A percentile compares a stretch with the other conserved stretches of the same genome.
Conservation (phyloP, 2,797 vertebrate genomes). For the Catharus ustulatus region DNA sequence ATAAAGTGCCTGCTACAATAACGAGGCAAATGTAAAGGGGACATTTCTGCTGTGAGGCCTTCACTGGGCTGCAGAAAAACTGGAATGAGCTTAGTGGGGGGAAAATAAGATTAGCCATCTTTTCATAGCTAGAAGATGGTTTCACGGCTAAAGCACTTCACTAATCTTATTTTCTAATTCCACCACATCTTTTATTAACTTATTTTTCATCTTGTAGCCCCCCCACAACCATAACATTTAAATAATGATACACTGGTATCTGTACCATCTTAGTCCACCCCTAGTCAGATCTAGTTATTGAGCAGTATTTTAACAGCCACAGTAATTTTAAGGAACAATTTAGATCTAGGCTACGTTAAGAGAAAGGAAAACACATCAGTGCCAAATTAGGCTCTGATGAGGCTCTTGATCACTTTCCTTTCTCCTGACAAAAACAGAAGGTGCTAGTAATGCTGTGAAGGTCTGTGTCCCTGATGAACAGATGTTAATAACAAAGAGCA, state of each 20-base stretch:
- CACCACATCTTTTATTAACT: conserved; percentile 45
- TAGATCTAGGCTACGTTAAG: conserved; percentile 1
- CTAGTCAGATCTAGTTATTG: conserved; percentile 48
- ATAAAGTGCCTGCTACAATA: conserved; percentile 17
- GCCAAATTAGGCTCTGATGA: conserved; percentile 84
- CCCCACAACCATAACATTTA: conserved; percentile 29
- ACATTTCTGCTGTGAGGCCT: conserved; percentile 3
- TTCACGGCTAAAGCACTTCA: conserved; percentile 43
- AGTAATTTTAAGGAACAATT: conserved; percentile 61
- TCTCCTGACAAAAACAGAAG: conserved; percentile 90
- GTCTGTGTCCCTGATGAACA: conserved; percentile 86
- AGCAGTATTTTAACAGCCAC: conserved; percentile 47
- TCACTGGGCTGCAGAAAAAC: neutral
- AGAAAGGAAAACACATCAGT: conserved; percentile 84
- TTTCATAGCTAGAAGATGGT: conserved; percentile 46
- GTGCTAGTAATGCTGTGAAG: conserved; percentile 89
- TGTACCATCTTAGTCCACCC: neutral
- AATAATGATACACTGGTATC: conserved; percentile 37
- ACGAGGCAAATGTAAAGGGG: neutral
- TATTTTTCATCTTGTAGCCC: conserved; percentile 65
- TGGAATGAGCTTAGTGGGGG: conserved; percentile 14
- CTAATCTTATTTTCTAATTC: conserved; percentile 70
- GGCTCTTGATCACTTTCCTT: conserved; percentile 88
- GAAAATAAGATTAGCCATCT: conserved; percentile 47
- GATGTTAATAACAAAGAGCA: conserved; percentile 91